phyloP scores from a whole-genome alignment of 2,797 vertebrate species.

The Acanthopagrus latus region DNA sequence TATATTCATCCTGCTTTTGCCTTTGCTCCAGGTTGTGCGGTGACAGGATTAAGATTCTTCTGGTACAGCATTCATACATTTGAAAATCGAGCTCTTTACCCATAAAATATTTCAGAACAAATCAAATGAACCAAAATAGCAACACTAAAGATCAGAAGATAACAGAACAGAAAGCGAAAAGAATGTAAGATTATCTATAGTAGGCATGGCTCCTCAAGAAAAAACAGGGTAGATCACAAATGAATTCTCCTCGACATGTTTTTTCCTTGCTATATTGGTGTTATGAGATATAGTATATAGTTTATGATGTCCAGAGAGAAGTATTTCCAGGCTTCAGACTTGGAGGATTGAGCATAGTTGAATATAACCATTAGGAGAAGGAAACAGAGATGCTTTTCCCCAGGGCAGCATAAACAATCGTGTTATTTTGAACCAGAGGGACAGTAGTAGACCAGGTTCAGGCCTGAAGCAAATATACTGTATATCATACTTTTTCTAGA shows the following conservation, averaged over 20 bases:
- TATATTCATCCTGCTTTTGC: not conserved
- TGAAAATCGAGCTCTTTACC: not conserved
- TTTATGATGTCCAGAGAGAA: slow-evolving; percentile 33
- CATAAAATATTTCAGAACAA: not conserved
- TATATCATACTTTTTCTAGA: not conserved
- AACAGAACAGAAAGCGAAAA: not conserved
- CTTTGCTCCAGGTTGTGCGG: not conserved
- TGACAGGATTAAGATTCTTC: not conserved
- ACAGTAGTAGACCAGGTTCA: not conserved
- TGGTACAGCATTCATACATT: not conserved
- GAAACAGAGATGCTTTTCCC: slow-evolving; percentile 9
- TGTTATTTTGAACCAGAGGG: slow-evolving; percentile 11
- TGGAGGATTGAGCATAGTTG: slow-evolving; percentile 2
- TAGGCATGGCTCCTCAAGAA: not conserved
- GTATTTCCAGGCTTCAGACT: not conserved
- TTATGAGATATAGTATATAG: slow-evolving; percentile 12
- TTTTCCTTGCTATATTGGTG: slow-evolving; percentile 15
- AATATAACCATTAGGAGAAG: slow-evolving; percentile 12
- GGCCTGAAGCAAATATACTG: not conserved
- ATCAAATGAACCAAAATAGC: not conserved
- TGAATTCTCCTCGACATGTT: not conserved
- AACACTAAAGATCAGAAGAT: not conserved
- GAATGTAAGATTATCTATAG: not conserved
- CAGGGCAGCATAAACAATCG: slow-evolving; percentile 5
- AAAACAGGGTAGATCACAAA: not conserved